phyloP scores from a whole-genome alignment of 2,113 vertebrate genomes.

The Lipotes vexillifer region DNA sequence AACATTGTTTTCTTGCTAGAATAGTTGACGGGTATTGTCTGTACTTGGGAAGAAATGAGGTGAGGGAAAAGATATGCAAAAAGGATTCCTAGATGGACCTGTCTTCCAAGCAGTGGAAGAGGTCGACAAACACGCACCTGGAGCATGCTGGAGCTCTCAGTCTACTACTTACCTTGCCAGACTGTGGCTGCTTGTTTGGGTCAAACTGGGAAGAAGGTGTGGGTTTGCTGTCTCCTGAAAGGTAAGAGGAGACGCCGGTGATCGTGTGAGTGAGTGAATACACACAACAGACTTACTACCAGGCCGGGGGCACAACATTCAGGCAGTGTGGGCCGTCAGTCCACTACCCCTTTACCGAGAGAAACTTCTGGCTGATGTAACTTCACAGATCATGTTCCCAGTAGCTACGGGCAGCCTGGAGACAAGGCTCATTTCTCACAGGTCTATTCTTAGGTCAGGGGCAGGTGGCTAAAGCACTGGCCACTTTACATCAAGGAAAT shows the following conservation, averaged over 20 bases:
- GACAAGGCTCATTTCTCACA: background rate
- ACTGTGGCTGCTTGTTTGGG: slow-evolving; percentile 82
- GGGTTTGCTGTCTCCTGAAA: slow-evolving; percentile 81
- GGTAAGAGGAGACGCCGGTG: background rate
- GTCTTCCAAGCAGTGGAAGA: background rate
- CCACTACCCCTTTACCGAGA: fast-evolving
- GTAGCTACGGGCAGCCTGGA: fast-evolving
- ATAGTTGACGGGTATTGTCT: background rate
- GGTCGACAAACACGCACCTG: fast-evolving
- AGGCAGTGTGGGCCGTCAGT: background rate
- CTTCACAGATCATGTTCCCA: fast-evolving
- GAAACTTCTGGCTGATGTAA: fast-evolving
- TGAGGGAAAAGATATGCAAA: background rate
- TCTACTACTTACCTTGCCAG: slow-evolving; percentile 75
- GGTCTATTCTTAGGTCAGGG: background rate
- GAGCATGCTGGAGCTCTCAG: fast-evolving
- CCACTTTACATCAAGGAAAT: background rate
- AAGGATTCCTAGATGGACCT: background rate
- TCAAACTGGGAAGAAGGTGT: slow-evolving; percentile 89
- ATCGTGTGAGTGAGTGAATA: background rate
- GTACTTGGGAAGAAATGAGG: background rate
- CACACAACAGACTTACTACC: fast-evolving
- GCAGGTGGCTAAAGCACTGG: background rate
- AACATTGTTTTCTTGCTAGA: background rate
- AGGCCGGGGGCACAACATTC: fast-evolving